These are phyloP conservation scores for Xenops minutus DNA, from an alignment of 2,797 vertebrate genomes.

Conservation along the genomic window DNA sequence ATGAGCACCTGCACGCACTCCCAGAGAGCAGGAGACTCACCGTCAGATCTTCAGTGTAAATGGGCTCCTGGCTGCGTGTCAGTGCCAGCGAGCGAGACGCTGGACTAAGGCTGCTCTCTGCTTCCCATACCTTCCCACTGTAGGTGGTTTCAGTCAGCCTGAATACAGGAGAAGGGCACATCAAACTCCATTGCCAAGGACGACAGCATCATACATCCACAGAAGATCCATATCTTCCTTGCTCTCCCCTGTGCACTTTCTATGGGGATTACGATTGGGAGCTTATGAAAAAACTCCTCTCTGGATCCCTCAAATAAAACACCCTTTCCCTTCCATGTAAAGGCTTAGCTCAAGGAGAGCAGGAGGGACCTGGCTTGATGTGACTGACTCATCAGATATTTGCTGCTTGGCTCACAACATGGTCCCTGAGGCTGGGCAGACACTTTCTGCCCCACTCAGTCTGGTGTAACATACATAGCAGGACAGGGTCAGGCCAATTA, in stretches of 20 bases:
- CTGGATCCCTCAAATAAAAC: not conserved
- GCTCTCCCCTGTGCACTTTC: not conserved
- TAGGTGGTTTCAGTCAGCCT: conserved; percentile 92
- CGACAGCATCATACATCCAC: not conserved
- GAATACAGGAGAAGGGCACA: not conserved
- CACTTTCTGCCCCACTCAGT: not conserved
- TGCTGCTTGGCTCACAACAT: not conserved
- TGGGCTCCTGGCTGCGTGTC: conserved; percentile 92
- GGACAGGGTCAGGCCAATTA: not conserved
- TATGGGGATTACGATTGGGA: not conserved
- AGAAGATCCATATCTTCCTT: not conserved
- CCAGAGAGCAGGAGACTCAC: conserved; percentile 65
- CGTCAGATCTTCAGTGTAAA: conserved; percentile 81
- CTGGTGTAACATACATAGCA: not conserved
- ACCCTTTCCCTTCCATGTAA: not conserved
- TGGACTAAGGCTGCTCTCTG: conserved; percentile 72
- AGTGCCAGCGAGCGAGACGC: conserved; percentile 83
- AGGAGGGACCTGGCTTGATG: not conserved
- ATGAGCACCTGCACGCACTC: not conserved
- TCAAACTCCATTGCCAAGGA: not conserved
- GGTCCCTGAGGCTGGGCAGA: not conserved
- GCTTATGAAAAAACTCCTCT: not conserved
- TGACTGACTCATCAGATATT: not conserved
- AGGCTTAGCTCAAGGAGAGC: not conserved
- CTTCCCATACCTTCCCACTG: conserved; percentile 84